phyloP scores from a whole-genome alignment of 2,113 vertebrate genomes.

The Aix galericulata region DNA sequence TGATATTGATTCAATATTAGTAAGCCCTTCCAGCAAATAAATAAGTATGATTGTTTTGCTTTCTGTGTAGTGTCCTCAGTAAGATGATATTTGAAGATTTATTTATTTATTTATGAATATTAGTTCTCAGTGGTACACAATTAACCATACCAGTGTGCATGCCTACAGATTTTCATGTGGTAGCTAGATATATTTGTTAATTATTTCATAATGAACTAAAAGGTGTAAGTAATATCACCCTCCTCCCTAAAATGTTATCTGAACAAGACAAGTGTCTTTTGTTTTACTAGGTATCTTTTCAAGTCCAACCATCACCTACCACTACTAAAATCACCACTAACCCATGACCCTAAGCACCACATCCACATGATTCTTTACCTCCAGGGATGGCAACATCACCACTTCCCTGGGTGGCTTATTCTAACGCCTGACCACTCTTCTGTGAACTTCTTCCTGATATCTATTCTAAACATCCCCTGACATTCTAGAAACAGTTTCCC shows the following conservation, averaged over 20 bases:
- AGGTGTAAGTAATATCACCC: background rate
- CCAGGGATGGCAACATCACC: too few relatives aligned
- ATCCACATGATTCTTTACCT: too few relatives aligned
- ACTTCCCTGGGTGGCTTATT: too few relatives aligned
- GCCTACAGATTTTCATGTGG: background rate
- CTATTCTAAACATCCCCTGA: too few relatives aligned
- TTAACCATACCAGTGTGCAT: background rate
- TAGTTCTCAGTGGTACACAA: background rate
- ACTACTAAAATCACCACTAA: too few relatives aligned
- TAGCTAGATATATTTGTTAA: background rate
- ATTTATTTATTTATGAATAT: background rate
- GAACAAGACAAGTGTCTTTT: background rate
- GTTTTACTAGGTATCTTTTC: background rate
- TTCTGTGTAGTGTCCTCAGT: background rate
- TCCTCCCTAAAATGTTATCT: background rate
- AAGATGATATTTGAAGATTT: background rate
- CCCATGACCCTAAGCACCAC: too few relatives aligned
- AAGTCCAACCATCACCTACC: too few relatives aligned
- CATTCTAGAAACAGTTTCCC: too few relatives aligned
- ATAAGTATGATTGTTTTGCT: background rate
- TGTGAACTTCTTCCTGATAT: too few relatives aligned
- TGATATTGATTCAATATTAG: background rate
- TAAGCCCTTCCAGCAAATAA: background rate
- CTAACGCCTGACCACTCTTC: too few relatives aligned
- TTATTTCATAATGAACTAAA: background rate